Percentiles rank a stretch among this genome's conserved stretches.
Conservation (phyloP, 2,797 vertebrate species). For the Platyrinchus mystaceus region DNA sequence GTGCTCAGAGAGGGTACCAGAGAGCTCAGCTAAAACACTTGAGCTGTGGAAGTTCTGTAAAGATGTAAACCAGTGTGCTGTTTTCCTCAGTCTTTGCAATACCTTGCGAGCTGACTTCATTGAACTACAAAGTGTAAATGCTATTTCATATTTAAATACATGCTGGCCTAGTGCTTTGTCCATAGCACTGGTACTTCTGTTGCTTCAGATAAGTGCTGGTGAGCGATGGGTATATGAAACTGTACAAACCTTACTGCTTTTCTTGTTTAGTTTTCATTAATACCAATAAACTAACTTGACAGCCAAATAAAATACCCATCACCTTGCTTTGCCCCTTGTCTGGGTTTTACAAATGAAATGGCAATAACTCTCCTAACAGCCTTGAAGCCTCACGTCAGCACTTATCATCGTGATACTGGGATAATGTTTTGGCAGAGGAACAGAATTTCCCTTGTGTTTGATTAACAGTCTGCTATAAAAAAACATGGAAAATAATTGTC, state of each 20-base stretch:
- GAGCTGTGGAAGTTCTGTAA: not conserved
- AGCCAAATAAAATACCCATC: not conserved
- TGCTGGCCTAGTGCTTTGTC: not conserved
- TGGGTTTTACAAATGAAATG: not conserved
- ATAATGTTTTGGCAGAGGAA: not conserved
- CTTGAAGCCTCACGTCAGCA: not conserved
- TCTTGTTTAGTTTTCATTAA: not conserved
- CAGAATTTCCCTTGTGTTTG: not conserved
- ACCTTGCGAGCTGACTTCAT: rapidly evolving
- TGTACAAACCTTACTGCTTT: not conserved
- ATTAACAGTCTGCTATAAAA: not conserved
- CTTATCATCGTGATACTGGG: not conserved
- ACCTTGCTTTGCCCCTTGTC: not conserved
- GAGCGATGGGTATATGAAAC: not conserved
- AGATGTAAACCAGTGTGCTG: not conserved
- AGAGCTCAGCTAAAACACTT: not conserved
- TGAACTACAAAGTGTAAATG: not conserved
- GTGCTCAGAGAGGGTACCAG: not conserved
- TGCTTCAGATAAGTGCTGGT: not conserved
- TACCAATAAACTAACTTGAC: not conserved
- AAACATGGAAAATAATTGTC: not conserved
- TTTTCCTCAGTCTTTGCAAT: not conserved
- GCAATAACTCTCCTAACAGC: not conserved
- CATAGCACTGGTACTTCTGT: not conserved
- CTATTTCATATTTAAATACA: not conserved